A percentile compares a stretch with the other conserved stretches of the same genome.
These are phyloP conservation scores for Rachycentron canadum DNA, from an alignment of 2,797 vertebrate species.

Conservation along the genomic window DNA sequence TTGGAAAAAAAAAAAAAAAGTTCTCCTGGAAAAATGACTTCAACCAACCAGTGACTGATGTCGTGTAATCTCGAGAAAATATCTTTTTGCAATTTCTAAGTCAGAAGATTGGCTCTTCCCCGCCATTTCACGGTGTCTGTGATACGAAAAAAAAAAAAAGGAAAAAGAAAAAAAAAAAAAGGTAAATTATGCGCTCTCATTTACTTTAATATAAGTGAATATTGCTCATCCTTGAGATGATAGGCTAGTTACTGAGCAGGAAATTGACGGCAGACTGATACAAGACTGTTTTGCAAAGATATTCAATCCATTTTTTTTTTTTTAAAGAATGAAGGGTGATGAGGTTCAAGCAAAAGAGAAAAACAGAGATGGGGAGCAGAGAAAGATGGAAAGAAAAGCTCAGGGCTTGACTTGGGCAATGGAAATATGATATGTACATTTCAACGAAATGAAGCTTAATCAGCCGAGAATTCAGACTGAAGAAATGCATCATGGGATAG, in stretches of 20 bases:
- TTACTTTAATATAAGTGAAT: slow-evolving; percentile 49
- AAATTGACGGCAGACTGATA: slow-evolving; percentile 49
- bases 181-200: slow-evolving; percentile 45
- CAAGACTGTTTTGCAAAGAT: slow-evolving; percentile 51
- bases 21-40: slow-evolving; percentile 19
- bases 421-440: slow-evolving; percentile 53
- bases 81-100: slow-evolving; percentile 19
- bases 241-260: slow-evolving; percentile 30
- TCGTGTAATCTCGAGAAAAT: slow-evolving; percentile 5
- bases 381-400: slow-evolving; percentile 31
- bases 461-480: slow-evolving; percentile 30
- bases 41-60: slow-evolving; percentile 7
- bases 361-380: slow-evolving; percentile 30
- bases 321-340: slow-evolving; percentile 39
- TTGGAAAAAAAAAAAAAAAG: slow-evolving; percentile 14
- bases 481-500: slow-evolving; percentile 22
- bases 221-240: slow-evolving; percentile 52
- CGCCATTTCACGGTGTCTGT: neutral
- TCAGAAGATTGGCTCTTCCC: slow-evolving; percentile 20
- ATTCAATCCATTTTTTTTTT: slow-evolving; percentile 36
- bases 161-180: neutral
- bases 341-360: slow-evolving; percentile 42
- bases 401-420: slow-evolving; percentile 28
- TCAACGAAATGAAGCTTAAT: slow-evolving; percentile 53
- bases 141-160: too few species aligned